These are phyloP conservation scores for Lordiphosa mommai DNA, from an alignment of 1,140 invertebrate genomes.

Conservation along the genomic window DNA sequence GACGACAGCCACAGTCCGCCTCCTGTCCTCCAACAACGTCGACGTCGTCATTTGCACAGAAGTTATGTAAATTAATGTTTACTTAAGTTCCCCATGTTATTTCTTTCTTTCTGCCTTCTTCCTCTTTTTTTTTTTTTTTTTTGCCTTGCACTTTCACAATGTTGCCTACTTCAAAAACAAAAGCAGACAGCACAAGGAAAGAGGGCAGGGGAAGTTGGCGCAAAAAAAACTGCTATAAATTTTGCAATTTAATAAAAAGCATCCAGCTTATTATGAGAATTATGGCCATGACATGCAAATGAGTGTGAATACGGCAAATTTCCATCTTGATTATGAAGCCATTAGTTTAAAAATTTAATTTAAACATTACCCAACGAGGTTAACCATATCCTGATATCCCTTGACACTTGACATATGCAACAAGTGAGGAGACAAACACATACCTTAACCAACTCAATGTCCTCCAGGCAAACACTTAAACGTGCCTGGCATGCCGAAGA, in stretches of 20 bases:
- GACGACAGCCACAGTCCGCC: constrained; percentile 20
- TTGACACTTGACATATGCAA: constrained; percentile 50
- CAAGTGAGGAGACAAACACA: constrained; percentile 56
- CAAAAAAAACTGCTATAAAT: constrained; percentile 73
- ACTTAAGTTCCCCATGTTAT: constrained; percentile 79
- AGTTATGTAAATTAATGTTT: constrained; percentile 80
- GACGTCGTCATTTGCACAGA: constrained; percentile 72
- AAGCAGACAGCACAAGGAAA: constrained; percentile 42
- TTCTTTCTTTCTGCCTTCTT: constrained; percentile 51
- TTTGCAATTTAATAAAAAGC: constrained; percentile 77
- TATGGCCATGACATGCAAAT: constrained; percentile 76
- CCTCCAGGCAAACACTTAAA: constrained; percentile 54
- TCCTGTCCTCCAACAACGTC: constrained; percentile 5
- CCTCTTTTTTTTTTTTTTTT: constrained; percentile 32
- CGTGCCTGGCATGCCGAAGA: constrained; percentile 61
- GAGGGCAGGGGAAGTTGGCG: background rate
- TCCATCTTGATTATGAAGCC: constrained; percentile 42
- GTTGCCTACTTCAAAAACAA: constrained; percentile 75
- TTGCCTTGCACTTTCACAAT: constrained; percentile 65
- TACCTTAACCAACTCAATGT: constrained; percentile 24
- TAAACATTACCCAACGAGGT: constrained; percentile 27
- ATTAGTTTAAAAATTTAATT: constrained; percentile 54
- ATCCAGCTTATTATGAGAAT: constrained; percentile 68
- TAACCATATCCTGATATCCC: background rate
- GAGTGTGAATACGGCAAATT: constrained; percentile 37